Percentiles rank a stretch among this genome's conserved stretches.
Conservation (phyloP, 2,888 invertebrate species). For the Drosophila dives region DNA sequence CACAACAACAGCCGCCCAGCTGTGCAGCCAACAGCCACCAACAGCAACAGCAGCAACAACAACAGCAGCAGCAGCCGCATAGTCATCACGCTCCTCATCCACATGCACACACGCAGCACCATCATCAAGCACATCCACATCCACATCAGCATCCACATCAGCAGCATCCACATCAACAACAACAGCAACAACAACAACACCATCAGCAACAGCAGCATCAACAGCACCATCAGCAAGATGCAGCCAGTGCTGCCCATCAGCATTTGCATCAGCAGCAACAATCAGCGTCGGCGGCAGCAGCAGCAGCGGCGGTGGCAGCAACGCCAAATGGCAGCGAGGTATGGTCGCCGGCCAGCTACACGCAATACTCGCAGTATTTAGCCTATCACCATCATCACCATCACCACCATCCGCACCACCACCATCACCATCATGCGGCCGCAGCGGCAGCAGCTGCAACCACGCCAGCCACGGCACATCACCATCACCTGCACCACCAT, state of each 20-base stretch:
- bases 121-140: constrained; percentile 40
- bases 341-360: constrained; percentile 86
- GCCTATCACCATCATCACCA: constrained; percentile 87
- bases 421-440: constrained; percentile 69
- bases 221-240: constrained; percentile 60
- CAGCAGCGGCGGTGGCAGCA: constrained; percentile 47
- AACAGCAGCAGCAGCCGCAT: constrained; percentile 30
- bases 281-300: constrained; percentile 32
- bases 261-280: constrained; percentile 40
- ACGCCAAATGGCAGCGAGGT: constrained; percentile 86
- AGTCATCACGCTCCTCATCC: constrained; percentile 45
- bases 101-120: constrained; percentile 52
- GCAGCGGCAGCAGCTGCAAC: constrained; percentile 49
- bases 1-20: constrained; percentile 42
- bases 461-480: constrained; percentile 69
- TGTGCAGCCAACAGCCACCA: constrained; percentile 40
- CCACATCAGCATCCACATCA: constrained; percentile 29
- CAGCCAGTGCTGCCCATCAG: constrained; percentile 32
- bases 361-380: constrained; percentile 88
- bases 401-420: constrained; percentile 79
- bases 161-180: constrained; percentile 39
- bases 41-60: constrained; percentile 31
- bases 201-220: constrained; percentile 58
- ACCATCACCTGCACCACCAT: constrained; percentile 82
- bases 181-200: constrained; percentile 42